Conservation (phyloP, 2,888 invertebrate species). For the Eupeodes luniger region DNA sequence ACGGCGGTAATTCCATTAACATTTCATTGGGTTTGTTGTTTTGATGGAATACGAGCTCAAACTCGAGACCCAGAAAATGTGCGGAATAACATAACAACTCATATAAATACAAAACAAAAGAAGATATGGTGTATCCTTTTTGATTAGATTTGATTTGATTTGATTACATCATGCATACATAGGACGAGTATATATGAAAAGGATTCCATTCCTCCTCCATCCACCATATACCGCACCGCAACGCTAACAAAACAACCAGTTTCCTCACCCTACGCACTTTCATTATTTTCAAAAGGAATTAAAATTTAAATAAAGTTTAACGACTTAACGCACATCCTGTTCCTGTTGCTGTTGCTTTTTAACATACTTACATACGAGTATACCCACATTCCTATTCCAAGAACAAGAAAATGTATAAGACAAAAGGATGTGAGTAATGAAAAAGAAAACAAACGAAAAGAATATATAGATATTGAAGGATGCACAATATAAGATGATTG, state of each 20-base stretch:
- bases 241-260: background rate
- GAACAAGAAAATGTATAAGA: conserved; percentile 21
- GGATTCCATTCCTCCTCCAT: conserved; percentile 28
- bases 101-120: conserved; percentile 45
- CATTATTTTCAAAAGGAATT: conserved; percentile 58
- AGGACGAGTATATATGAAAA: conserved; percentile 19
- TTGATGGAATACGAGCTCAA: conserved; percentile 69
- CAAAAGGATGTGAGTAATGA: conserved; percentile 47
- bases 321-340: conserved; percentile 54
- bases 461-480: conserved; percentile 50
- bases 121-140: conserved; percentile 64
- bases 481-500: conserved; percentile 71
- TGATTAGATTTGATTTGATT: conserved; percentile 68
- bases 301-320: conserved; percentile 76
- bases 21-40: conserved; percentile 75
- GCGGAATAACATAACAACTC: conserved; percentile 57
- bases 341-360: conserved; percentile 48
- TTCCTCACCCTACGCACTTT: background rate
- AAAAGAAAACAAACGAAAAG: conserved; percentile 30
- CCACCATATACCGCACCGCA: background rate
- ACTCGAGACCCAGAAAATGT: conserved; percentile 70
- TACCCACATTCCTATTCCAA: conserved; percentile 52
- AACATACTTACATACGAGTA: conserved; percentile 22
- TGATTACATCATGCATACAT: conserved; percentile 59
- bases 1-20: conserved; percentile 73